Evolutionary conservation across 2,113 vertebrate species (phyloP).

Genomic region (Rana temporaria): DNA sequence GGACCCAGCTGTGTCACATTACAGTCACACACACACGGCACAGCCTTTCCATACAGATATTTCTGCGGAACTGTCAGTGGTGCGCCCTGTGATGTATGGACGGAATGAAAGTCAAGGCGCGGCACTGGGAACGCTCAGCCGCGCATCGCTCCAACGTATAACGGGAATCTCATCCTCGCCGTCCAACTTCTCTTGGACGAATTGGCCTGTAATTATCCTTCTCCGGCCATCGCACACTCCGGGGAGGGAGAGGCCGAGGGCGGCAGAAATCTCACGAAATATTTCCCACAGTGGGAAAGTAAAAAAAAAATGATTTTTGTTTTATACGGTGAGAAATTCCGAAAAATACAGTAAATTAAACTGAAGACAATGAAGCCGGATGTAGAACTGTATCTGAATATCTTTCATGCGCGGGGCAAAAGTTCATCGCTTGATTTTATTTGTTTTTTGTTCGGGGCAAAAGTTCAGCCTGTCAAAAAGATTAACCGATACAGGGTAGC

Average conservation of each 20-base stretch:
- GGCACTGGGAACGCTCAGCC: neutral
- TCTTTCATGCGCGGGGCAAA: no score
- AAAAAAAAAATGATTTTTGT: no score
- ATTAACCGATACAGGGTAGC: no score
- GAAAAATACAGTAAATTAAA: no score
- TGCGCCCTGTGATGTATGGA: no score
- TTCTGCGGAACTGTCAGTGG: neutral
- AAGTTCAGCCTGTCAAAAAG: no score
- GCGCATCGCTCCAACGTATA: neutral
- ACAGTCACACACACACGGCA: neutral
- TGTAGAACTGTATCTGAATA: no score
- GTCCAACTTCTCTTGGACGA: slow-evolving; percentile 14
- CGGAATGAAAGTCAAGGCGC: neutral
- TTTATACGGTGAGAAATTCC: no score
- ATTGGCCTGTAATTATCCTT: neutral
- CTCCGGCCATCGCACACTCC: neutral
- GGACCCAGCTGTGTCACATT: neutral
- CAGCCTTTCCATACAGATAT: neutral
- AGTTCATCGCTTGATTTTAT: no score
- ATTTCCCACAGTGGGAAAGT: neutral
- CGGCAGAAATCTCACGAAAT: neutral
- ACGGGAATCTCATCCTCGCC: neutral
- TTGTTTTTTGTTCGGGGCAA: no score
- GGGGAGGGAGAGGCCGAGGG: neutral
- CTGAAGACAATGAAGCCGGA: no score